These are phyloP conservation scores for Chironomus riparius DNA, from an alignment of 2,888 invertebrate genomes.

Conservation along the genomic window DNA sequence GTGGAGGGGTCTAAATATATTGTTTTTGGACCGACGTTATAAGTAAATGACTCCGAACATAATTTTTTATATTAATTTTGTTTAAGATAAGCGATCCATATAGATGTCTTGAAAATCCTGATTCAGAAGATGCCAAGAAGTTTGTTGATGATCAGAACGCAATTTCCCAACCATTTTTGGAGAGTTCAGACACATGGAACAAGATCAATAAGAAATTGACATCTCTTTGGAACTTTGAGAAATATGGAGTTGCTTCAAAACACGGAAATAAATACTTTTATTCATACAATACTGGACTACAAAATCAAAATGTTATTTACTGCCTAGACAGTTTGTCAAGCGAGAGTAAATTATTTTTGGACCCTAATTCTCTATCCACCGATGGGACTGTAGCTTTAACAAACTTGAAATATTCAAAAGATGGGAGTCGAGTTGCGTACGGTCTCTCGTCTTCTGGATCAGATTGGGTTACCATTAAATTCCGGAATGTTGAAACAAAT, in stretches of 20 bases:
- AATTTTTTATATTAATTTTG: constrained; percentile 25
- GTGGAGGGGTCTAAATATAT: too few relatives aligned
- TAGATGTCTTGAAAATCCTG: constrained; percentile 95
- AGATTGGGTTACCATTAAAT: constrained; percentile 89
- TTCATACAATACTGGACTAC: constrained; percentile 86
- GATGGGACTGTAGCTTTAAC: constrained; percentile 83
- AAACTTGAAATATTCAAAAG: constrained; percentile 72
- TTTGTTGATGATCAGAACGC: constrained; percentile 88
- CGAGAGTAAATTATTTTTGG: constrained; percentile 65
- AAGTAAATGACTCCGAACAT: too few relatives aligned
- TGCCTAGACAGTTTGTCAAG: constrained; percentile 64
- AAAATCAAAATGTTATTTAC: constrained; percentile 93
- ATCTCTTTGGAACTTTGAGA: constrained; percentile 93
- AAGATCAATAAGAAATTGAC: constrained; percentile 71
- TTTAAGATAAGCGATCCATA: constrained; percentile 78
- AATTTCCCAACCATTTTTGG: constrained; percentile 76
- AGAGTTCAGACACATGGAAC: constrained; percentile 61
- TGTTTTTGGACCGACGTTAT: too few relatives aligned
- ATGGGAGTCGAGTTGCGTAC: constrained; percentile 84
- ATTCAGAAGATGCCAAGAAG: constrained; percentile 77
- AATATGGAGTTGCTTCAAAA: constrained; percentile 77
- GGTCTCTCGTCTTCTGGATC: constrained; percentile 88
- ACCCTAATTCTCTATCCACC: constrained; percentile 83
- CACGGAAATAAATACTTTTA: constrained; percentile 76
- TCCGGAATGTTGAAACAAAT: constrained; percentile 62